Percentiles rank a stretch among this genome's conserved stretches.
These are phyloP conservation scores for Nyctereutes procyonoides DNA, from an alignment of 2,113 vertebrate species.

Conservation along the genomic window DNA sequence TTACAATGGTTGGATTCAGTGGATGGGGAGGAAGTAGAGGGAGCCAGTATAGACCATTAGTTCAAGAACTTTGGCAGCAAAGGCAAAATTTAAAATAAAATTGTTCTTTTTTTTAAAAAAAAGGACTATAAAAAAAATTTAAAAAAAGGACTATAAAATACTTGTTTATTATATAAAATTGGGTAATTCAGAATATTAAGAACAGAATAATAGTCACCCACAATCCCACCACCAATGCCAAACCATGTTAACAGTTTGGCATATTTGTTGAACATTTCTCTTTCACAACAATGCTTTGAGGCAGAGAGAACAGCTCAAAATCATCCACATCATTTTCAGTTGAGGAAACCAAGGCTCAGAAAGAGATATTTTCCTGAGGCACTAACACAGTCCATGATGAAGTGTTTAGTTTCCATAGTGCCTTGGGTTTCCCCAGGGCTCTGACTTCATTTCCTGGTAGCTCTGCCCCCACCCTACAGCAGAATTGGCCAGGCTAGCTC, in stretches of 20 bases:
- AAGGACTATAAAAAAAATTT: conserved; percentile 4
- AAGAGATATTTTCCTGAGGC: background rate
- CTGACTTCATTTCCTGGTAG: background rate
- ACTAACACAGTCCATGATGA: background rate
- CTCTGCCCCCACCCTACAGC: background rate
- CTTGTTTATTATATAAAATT: conserved; percentile 21
- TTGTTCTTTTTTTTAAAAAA: background rate
- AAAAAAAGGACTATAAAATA: background rate
- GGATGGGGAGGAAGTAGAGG: background rate
- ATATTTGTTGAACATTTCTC: background rate
- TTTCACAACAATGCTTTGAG: background rate
- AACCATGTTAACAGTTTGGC: background rate
- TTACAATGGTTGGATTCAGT: conserved; percentile 35
- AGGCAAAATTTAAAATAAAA: conserved; percentile 54
- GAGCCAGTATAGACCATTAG: background rate
- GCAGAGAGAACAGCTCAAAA: background rate
- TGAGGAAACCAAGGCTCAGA: conserved; percentile 24
- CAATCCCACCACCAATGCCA: background rate
- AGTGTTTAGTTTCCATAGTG: background rate
- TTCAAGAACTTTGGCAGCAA: conserved; percentile 53
- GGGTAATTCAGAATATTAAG: background rate
- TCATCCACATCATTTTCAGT: background rate
- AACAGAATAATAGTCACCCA: background rate
- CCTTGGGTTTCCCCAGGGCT: background rate
- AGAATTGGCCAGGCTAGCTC: background rate